phyloP scores from a whole-genome alignment of 92 coral and sea anemone species.

The Epizoanthus fatuus region DNA sequence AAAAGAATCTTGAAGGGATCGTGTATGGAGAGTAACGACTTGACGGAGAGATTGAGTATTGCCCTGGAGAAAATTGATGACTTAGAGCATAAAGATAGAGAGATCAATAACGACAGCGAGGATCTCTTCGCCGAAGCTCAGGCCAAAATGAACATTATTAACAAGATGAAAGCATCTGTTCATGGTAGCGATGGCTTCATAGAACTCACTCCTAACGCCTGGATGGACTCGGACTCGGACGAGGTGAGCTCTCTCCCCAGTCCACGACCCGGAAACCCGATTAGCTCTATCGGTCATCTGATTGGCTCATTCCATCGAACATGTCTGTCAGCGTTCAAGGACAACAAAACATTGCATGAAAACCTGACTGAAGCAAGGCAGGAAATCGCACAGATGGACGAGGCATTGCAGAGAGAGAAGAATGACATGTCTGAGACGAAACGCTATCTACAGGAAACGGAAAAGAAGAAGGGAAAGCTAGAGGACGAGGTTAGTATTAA shows the following conservation, averaged over 20 bases:
- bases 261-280: constrained; percentile 56
- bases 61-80: constrained; percentile 68
- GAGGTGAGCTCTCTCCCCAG: constrained; percentile 57
- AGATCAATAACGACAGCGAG: constrained; percentile 72
- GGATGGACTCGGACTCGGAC: constrained; percentile 55
- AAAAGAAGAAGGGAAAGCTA: constrained; percentile 79
- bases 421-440: constrained; percentile 77
- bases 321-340: constrained; percentile 79
- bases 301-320: constrained; percentile 79
- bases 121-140: constrained; percentile 89
- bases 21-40: constrained; percentile 64
- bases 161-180: constrained; percentile 77
- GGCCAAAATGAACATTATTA: constrained; percentile 86
- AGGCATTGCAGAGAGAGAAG: constrained; percentile 70
- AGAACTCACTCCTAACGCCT: constrained; percentile 62
- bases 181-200: constrained; percentile 70
- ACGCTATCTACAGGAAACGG: constrained; percentile 73
- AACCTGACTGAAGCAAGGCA: constrained; percentile 55
- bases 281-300: constrained; percentile 70
- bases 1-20: constrained; percentile 69
- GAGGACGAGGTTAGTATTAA: constrained; percentile 70
- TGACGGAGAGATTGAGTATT: constrained; percentile 67
- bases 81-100: constrained; percentile 67
- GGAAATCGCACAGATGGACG: constrained; percentile 67
- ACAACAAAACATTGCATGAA: constrained; percentile 77